Conservation (phyloP, 2,113 vertebrate genomes). For the Marcusenius ussheri region DNA sequence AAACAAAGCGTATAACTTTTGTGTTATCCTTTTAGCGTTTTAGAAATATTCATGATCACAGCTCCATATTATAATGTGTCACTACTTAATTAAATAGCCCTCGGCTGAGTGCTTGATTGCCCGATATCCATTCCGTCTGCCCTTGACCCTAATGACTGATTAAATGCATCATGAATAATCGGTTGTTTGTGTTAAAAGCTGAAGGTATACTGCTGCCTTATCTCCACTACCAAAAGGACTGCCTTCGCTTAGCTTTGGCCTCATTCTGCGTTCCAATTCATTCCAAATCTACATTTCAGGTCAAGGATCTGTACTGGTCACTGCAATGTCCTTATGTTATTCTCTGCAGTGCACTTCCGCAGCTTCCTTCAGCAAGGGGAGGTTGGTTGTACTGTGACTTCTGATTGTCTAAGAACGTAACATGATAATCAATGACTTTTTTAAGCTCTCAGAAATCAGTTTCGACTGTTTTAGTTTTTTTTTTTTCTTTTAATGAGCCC, state of each 20-base stretch:
- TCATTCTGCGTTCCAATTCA: neutral
- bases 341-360: neutral
- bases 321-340: neutral
- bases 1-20: neutral
- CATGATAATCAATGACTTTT: neutral
- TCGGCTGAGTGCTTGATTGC: neutral
- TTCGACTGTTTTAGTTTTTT: neutral
- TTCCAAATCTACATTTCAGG: neutral
- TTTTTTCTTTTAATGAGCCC: neutral
- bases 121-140: neutral
- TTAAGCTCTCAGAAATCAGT: neutral
- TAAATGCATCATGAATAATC: neutral
- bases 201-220: neutral
- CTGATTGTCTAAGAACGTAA: neutral
- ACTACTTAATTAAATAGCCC: neutral
- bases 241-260: neutral
- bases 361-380: neutral
- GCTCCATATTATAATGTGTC: neutral
- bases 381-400: neutral
- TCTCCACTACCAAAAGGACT: neutral
- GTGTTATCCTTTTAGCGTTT: neutral
- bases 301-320: neutral
- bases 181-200: neutral
- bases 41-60: neutral
- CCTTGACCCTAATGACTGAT: conserved; percentile 3